Evolutionary conservation across 2,113 vertebrate species (phyloP).

Genomic region (Sorex araneus): DNA sequence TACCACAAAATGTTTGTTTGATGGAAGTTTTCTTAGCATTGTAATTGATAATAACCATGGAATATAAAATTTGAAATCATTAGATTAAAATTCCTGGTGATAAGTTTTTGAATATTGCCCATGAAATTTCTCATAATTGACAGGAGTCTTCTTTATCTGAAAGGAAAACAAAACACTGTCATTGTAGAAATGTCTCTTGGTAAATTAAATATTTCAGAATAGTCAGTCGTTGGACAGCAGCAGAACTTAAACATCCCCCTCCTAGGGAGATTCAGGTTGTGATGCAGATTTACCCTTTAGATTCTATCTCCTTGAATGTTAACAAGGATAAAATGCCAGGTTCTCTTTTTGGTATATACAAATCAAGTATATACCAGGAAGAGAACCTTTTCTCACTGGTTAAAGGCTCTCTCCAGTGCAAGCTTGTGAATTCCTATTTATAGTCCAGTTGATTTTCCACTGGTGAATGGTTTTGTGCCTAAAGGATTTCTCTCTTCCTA

Average conservation of each 20-base stretch:
- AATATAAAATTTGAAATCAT: conserved; percentile 30
- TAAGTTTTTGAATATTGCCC: not conserved
- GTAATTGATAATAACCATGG: conserved; percentile 6
- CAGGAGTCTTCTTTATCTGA: conserved; percentile 29
- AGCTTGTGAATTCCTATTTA: conserved; percentile 52
- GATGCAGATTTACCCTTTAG: not conserved
- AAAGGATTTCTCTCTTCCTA: conserved; percentile 52
- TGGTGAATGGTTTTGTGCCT: not conserved
- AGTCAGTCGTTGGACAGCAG: not conserved
- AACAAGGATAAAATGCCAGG: not conserved
- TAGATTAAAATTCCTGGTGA: conserved; percentile 26
- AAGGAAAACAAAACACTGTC: not conserved
- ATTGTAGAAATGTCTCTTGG: not conserved
- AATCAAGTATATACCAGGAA: no score
- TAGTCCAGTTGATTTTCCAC: conserved; percentile 20
- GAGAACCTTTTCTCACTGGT: not conserved
- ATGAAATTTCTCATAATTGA: conserved; percentile 34
- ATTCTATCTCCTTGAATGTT: not conserved
- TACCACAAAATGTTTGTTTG: not conserved
- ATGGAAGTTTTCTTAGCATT: conserved; percentile 32
- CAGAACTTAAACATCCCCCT: no score
- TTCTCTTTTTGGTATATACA: not conserved
- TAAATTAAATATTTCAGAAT: not conserved
- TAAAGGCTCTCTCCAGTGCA: not conserved
- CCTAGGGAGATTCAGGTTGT: not conserved